Conservation (phyloP, 1,140 invertebrate species). For the Trinorchestia longiramus region DNA sequence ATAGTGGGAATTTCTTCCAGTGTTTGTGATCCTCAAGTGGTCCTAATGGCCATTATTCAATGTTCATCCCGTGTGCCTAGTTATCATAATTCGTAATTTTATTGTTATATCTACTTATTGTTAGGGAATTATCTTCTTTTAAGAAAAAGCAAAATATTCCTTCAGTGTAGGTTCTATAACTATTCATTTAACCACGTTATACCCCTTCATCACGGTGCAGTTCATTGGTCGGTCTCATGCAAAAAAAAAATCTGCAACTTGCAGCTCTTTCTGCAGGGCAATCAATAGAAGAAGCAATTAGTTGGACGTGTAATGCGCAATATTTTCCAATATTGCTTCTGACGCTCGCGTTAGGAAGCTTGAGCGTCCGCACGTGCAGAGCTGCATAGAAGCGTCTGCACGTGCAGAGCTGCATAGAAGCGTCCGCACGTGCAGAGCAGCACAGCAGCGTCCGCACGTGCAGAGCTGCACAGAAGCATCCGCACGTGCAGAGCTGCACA, state of each 20-base stretch:
- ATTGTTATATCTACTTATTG: not conserved
- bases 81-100: too few species aligned
- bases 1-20: too few species aligned
- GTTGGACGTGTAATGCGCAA: not conserved
- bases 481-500: too few species aligned
- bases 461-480: too few species aligned
- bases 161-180: not conserved
- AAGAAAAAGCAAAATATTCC: not conserved
- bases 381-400: too few species aligned
- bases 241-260: not conserved
- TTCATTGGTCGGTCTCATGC: not conserved
- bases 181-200: not conserved
- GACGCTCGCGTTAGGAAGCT: not conserved
- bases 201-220: not conserved
- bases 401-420: too few species aligned
- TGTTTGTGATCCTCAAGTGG: too few species aligned
- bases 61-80: too few species aligned
- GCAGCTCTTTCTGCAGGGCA: not conserved
- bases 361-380: not conserved
- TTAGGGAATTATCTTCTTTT: not conserved
- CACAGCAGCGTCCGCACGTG: too few species aligned
- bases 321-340: conserved; percentile 27
- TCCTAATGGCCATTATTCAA: too few species aligned
- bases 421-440: too few species aligned
- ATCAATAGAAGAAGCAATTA: conserved; percentile 18